These are phyloP conservation scores for Notolepis coatsorum DNA, from an alignment of 2,797 vertebrate species.

Conservation along the genomic window DNA sequence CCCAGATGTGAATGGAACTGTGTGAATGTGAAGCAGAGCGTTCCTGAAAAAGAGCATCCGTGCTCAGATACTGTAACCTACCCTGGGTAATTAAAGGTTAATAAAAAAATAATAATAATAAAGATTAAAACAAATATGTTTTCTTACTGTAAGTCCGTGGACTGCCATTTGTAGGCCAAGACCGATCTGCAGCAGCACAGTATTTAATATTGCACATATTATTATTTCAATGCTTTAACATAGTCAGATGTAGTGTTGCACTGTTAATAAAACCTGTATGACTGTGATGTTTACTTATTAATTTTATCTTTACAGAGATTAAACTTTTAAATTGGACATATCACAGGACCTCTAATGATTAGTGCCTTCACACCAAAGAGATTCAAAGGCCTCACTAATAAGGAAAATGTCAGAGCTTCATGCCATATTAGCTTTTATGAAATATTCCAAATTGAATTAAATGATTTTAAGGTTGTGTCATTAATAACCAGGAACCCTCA, in stretches of 20 bases:
- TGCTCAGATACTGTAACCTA: too few species aligned
- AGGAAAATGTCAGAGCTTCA: conserved; percentile 22
- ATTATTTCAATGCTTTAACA: background rate
- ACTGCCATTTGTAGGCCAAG: too few species aligned
- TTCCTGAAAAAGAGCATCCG: too few species aligned
- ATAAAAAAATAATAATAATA: too few species aligned
- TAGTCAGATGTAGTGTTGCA: background rate
- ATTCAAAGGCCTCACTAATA: conserved; percentile 8
- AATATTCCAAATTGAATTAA: conserved; percentile 58
- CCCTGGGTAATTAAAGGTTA: too few species aligned
- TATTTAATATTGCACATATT: too few species aligned
- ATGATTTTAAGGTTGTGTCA: conserved; percentile 45
- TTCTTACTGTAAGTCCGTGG: too few species aligned
- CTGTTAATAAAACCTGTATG: background rate
- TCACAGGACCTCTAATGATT: background rate
- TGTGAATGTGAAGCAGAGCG: too few species aligned
- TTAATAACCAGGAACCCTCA: conserved; percentile 54
- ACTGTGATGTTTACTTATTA: background rate
- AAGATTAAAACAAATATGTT: too few species aligned
- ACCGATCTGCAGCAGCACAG: too few species aligned
- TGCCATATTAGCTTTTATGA: conserved; percentile 55
- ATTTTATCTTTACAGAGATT: conserved; percentile 9
- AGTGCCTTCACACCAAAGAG: conserved; percentile 7
- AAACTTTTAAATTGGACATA: conserved; percentile 20
- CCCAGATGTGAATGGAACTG: too few species aligned